Conservation (phyloP, 2,113 vertebrate genomes). For the Cettia cetti region DNA sequence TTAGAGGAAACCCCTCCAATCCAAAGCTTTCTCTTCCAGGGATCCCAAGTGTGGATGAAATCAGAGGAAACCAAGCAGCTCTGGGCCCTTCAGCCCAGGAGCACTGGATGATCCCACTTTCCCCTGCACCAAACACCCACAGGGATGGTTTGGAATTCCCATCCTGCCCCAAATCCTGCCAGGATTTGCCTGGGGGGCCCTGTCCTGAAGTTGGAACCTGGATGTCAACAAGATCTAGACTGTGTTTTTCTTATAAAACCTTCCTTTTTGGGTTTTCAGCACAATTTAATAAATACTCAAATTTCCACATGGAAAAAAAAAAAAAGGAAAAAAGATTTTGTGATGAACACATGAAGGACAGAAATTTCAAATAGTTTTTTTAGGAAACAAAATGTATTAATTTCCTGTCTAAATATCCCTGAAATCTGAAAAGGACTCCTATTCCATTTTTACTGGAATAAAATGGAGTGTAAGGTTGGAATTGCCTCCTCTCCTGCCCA, state of each 20-base stretch:
- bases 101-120: not conserved
- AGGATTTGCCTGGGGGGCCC: fast-evolving
- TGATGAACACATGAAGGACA: not conserved
- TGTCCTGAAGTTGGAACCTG: not conserved
- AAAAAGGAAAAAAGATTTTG: not conserved
- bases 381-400: not conserved
- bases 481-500: not conserved
- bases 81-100: not conserved
- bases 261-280: not conserved
- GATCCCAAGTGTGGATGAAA: not conserved
- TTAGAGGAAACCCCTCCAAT: not conserved
- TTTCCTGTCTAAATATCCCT: not conserved
- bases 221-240: not conserved
- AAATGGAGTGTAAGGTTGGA: not conserved
- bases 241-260: not conserved
- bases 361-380: not conserved
- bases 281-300: not conserved
- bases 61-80: not conserved
- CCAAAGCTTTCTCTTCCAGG: not conserved
- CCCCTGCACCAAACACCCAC: not conserved
- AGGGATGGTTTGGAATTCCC: not conserved
- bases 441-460: not conserved
- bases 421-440: not conserved
- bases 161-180: fast-evolving
- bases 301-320: not conserved